Conservation (phyloP, 2,113 vertebrate genomes). For the Petaurus breviceps region DNA sequence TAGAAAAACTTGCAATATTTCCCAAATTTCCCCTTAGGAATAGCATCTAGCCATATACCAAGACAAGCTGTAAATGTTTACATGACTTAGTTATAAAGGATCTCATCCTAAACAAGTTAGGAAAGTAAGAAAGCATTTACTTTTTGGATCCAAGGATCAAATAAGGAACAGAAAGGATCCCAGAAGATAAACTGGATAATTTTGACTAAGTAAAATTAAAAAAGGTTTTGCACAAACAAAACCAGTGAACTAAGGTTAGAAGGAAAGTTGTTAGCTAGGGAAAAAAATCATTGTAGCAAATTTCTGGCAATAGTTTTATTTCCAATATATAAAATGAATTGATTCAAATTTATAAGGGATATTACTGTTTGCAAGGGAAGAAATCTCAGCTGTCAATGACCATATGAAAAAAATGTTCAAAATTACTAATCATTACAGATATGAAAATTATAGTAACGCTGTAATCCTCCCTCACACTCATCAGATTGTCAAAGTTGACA, state of each 20-base stretch:
- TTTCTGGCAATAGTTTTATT: not conserved
- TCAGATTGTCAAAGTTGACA: not conserved
- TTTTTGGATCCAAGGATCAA: not conserved
- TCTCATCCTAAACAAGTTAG: not conserved
- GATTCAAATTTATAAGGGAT: not conserved
- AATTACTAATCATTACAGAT: not conserved
- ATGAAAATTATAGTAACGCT: not conserved
- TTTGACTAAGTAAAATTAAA: not conserved
- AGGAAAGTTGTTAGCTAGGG: not conserved
- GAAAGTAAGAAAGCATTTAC: not conserved
- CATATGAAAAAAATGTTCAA: not conserved
- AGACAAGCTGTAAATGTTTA: not conserved
- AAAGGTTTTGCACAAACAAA: not conserved
- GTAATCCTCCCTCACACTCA: not conserved
- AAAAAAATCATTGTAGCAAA: not conserved
- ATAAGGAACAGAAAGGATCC: not conserved
- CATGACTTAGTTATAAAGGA: not conserved
- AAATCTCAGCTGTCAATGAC: not conserved
- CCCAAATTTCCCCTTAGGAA: slow-evolving; percentile 23
- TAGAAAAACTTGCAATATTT: slow-evolving; percentile 6
- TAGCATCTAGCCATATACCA: not conserved
- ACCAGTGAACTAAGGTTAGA: not conserved
- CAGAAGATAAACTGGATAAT: not conserved
- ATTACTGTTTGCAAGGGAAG: not conserved
- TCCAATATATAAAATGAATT: not conserved